Conservation (phyloP, 2,797 vertebrate species). For the Anabas testudineus region DNA sequence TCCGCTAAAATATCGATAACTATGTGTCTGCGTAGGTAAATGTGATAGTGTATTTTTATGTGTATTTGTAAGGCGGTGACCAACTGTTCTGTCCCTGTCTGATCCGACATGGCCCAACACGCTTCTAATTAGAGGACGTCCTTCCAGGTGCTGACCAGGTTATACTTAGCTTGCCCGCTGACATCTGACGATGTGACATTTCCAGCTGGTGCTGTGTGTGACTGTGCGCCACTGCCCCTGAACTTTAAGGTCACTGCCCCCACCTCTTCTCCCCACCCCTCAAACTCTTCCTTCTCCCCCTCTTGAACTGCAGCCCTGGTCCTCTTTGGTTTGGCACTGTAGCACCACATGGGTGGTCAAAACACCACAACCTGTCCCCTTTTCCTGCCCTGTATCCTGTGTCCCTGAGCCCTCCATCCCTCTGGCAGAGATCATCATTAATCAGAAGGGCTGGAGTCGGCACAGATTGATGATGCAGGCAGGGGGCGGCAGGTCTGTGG, state of each 20-base stretch:
- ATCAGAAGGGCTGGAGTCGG: constrained; percentile 76
- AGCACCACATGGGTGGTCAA: constrained; percentile 67
- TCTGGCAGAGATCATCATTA: constrained; percentile 80
- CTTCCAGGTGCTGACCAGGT: constrained; percentile 88
- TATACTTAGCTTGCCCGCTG: constrained; percentile 84
- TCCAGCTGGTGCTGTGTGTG: constrained; percentile 83
- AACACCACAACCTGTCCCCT: constrained; percentile 73
- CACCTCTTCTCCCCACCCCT: constrained; percentile 11
- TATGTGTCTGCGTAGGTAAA: constrained; percentile 41
- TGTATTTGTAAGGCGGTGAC: constrained; percentile 72
- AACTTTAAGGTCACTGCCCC: constrained; percentile 79
- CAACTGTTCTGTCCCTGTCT: constrained; percentile 81
- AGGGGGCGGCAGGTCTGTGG: constrained; percentile 72
- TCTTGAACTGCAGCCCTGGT: constrained; percentile 62
- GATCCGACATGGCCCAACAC: constrained; percentile 86
- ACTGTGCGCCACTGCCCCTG: constrained; percentile 77
- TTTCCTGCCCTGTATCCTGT: constrained; percentile 63
- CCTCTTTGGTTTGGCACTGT: constrained; percentile 64
- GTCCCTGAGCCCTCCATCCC: constrained; percentile 63
- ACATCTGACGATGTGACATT: constrained; percentile 86
- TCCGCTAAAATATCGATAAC: constrained; percentile 11
- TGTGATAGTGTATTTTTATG: constrained; percentile 60
- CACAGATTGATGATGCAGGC: constrained; percentile 84
- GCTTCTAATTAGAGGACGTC: constrained; percentile 89
- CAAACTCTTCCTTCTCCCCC: constrained; percentile 37